These are phyloP conservation scores for Coilia nasus DNA, from an alignment of 2,797 vertebrate species.

Conservation along the genomic window DNA sequence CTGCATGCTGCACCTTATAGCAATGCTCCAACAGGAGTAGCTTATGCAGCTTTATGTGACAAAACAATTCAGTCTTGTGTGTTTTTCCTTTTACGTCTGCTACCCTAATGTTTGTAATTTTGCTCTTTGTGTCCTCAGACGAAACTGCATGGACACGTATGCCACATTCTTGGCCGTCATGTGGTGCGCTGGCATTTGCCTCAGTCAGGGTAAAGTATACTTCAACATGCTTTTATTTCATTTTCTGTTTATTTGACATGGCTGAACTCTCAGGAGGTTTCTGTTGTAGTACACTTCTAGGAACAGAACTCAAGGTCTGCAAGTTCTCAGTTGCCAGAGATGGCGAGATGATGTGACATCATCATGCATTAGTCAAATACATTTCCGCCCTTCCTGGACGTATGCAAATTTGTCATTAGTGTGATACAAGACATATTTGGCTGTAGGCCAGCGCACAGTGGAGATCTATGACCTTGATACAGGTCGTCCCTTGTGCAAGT, in stretches of 20 bases:
- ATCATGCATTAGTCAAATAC: not conserved
- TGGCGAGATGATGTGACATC: not conserved
- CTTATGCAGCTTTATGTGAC: too few relatives aligned
- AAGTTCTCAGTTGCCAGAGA: not conserved
- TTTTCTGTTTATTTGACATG: not conserved
- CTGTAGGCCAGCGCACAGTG: not conserved
- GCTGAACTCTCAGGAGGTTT: not conserved
- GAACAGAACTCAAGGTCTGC: not conserved
- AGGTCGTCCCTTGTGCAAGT: not conserved
- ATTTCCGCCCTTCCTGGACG: not conserved
- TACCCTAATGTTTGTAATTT: not conserved
- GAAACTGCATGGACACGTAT: slow-evolving; percentile 92
- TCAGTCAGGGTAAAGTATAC: slow-evolving; percentile 87
- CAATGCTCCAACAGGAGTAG: not conserved
- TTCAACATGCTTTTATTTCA: slow-evolving; percentile 30
- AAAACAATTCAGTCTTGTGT: too few relatives aligned
- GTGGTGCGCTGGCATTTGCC: slow-evolving; percentile 91
- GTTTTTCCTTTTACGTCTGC: not conserved
- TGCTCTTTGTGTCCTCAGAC: slow-evolving; percentile 67
- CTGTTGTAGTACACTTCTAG: not conserved
- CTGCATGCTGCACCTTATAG: not conserved
- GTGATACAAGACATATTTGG: not conserved
- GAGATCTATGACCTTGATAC: not conserved
- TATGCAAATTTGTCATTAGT: not conserved
- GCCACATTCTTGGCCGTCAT: slow-evolving; percentile 90